These are phyloP conservation scores for Polymixis flavicincta DNA, from an alignment of 2,888 invertebrate genomes.

Conservation along the genomic window DNA sequence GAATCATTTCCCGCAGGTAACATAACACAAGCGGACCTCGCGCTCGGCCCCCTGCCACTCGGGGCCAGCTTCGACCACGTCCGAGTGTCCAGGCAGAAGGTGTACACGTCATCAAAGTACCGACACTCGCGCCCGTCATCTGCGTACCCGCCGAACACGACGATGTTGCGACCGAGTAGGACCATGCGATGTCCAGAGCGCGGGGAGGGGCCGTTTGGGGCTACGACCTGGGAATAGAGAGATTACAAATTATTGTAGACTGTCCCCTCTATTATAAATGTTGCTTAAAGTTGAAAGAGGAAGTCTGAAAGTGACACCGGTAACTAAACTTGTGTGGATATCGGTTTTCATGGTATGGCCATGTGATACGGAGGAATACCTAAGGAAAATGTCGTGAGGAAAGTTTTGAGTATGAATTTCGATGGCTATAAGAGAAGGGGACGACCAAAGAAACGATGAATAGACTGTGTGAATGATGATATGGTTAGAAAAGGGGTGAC, in stretches of 20 bases:
- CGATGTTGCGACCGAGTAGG: constrained; percentile 93
- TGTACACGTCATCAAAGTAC: constrained; percentile 96
- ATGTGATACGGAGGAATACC: too few relatives aligned
- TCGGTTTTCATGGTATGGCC: too few relatives aligned
- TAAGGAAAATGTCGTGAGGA: too few relatives aligned
- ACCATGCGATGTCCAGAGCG: constrained; percentile 96
- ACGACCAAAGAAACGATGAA: too few relatives aligned
- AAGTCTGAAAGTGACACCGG: too few relatives aligned
- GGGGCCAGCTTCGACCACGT: constrained; percentile 94
- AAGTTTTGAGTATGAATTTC: too few relatives aligned
- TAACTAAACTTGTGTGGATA: too few relatives aligned
- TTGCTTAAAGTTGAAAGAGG: too few relatives aligned
- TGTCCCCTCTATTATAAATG: too few relatives aligned
- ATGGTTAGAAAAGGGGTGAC: too few relatives aligned
- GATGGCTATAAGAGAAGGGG: too few relatives aligned
- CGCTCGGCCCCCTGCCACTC: constrained; percentile 92
- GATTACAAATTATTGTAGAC: background rate
- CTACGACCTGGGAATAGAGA: constrained; percentile 71
- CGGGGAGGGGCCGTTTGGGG: constrained; percentile 94
- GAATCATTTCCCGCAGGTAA: constrained; percentile 88
- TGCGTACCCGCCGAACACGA: constrained; percentile 97
- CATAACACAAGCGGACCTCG: constrained; percentile 96
- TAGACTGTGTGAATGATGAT: too few relatives aligned
- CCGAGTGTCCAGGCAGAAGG: constrained; percentile 95
- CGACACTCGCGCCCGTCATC: constrained; percentile 96